A percentile compares a stretch with the other conserved stretches of the same genome.
These are phyloP conservation scores for Lycia hirtaria DNA, from an alignment of 2,888 invertebrate species.

Conservation along the genomic window DNA sequence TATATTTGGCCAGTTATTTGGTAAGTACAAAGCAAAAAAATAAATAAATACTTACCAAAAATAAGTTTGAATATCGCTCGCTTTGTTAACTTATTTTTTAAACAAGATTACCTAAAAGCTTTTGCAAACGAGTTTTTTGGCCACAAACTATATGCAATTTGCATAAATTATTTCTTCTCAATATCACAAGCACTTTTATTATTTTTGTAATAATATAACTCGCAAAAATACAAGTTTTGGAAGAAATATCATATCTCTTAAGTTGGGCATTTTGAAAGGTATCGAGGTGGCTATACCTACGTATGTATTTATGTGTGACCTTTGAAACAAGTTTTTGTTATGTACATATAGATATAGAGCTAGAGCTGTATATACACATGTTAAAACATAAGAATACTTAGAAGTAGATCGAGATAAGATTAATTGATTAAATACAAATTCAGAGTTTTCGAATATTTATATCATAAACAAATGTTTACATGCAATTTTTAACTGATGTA, in stretches of 20 bases:
- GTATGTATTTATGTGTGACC: background rate
- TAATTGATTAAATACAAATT: constrained; percentile 15
- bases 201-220: constrained; percentile 5
- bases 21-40: too few species aligned
- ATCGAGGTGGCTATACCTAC: background rate
- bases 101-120: constrained; percentile 22
- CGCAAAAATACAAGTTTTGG: constrained; percentile 8
- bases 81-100: background rate
- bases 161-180: constrained; percentile 14
- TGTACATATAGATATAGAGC: background rate
- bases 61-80: too few species aligned
- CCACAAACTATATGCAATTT: constrained; percentile 11
- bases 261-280: background rate
- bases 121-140: constrained; percentile 18
- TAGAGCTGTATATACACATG: background rate
- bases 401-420: constrained; percentile 31
- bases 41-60: too few species aligned
- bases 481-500: too few species aligned
- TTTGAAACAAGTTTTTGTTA: constrained; percentile 14
- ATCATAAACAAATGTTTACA: too few species aligned
- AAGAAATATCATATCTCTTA: background rate
- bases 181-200: background rate
- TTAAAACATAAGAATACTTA: background rate
- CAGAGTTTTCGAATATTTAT: too few species aligned
- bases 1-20: too few species aligned